Base-by-base conservation (phyloP, 2,888 invertebrate species). In the Odontocerum albicorne region DNA sequence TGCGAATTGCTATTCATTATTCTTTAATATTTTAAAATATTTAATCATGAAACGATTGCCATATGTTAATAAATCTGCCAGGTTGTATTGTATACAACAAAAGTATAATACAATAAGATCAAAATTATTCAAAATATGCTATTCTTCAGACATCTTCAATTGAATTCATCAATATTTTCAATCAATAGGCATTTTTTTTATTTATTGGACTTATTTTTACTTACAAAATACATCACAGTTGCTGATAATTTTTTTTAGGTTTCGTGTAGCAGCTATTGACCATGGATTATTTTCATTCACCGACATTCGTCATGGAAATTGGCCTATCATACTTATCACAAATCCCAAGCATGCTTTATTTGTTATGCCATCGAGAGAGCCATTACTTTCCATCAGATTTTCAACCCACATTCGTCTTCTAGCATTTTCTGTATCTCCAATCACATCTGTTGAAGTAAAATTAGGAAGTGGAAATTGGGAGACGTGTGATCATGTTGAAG, bases 341-440 rank as follows among this genome's bases (percentile, higher is more conserved):
- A 95, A 94, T 77, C 96, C 96, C n/a, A 95, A 94, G 74, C 81
- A 91, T 72, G 87, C 90, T 20, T 74, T 84, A 59, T 91, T 85
- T 68, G 67, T 78, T 39, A 85, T 92, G 73, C 86, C 89, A 1
- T 75, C 79, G 2, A 83, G 86, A 65, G 93, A 94, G 71, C 88
- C 92, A 32, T 65, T 86, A 38, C 71, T 83, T 55, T 73, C 83
- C 61, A 82, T 90, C 44, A 66, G 71, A 52, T 75, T 80, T 49
- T 94, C 93, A 1, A 86, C 88, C 43, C 88, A 92, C 70, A 85
- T 94, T 67, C 87, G 94, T 69, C 75, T 92, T 63, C 71, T 94
- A 63, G 86, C 85, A 27, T 94, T 92, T 73, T 90, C 91, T 57
- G 74, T 84, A 64, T 78, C 82, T 6, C 67, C 76, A 31, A 81